Conservation (phyloP, 2,888 invertebrate species). For the Cantharis rufa region DNA sequence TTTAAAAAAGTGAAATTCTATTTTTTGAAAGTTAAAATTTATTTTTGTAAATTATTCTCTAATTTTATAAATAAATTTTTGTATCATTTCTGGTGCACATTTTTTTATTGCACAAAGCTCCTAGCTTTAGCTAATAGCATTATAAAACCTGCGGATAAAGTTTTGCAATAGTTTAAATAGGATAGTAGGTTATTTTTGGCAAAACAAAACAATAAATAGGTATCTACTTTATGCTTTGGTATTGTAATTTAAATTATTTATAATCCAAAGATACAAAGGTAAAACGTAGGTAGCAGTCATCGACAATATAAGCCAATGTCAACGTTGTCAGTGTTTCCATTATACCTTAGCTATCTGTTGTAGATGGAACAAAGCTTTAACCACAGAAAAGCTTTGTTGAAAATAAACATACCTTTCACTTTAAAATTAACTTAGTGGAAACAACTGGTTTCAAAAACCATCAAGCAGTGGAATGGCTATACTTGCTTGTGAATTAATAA, state of each 20-base stretch:
- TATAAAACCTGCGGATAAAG: neutral
- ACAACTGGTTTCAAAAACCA: neutral
- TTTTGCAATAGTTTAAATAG: neutral
- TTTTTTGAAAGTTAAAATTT: no score
- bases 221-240: neutral
- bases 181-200: neutral
- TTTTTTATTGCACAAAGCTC: neutral
- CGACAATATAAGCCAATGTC: neutral
- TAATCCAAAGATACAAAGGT: neutral
- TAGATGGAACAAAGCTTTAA: neutral
- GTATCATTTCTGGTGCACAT: no score
- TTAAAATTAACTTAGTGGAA: conserved; percentile 1
- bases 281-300: neutral
- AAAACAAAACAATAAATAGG: neutral
- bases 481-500: neutral
- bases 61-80: no score
- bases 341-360: neutral
- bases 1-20: no score
- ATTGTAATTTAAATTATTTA: neutral
- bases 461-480: neutral
- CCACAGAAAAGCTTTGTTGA: conserved; percentile 1
- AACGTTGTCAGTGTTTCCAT: conserved; percentile 1
- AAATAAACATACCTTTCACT: neutral
- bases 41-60: no score
- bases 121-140: neutral